Evolutionary conservation across 1,140 invertebrate genomes (phyloP).

Genomic region (Panagrolaimus sp.): DNA sequence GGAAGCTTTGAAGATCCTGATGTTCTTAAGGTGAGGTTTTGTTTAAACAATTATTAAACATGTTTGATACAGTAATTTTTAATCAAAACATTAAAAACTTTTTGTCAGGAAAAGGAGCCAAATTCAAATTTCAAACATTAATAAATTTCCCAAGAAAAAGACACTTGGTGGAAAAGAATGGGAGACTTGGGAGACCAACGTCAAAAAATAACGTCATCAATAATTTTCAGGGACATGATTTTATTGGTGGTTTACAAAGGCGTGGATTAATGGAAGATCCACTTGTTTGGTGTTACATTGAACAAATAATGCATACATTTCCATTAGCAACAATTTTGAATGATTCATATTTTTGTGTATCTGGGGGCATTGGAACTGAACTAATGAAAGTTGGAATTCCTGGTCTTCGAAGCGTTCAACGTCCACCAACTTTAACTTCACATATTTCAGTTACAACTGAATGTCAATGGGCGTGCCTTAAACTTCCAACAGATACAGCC

Average conservation of each 20-base stretch:
- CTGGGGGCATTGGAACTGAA: slow-evolving; percentile 23
- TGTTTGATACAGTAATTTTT: no score
- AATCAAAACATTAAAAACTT: no score
- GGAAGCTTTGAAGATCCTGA: slow-evolving; percentile 20
- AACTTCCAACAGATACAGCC: not conserved
- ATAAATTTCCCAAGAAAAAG: no score
- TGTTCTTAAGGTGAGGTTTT: slow-evolving; percentile 15
- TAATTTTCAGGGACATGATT: slow-evolving; percentile 15
- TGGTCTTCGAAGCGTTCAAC: not conserved
- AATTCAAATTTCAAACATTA: no score
- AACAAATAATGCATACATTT: not conserved
- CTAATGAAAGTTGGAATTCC: slow-evolving; percentile 13
- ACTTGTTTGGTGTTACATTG: slow-evolving; percentile 15
- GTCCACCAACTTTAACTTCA: not conserved
- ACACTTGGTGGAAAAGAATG: no score
- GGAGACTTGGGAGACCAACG: no score
- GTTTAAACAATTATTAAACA: no score
- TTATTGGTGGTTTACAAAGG: slow-evolving; percentile 14
- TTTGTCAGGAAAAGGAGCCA: no score
- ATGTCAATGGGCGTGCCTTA: slow-evolving; percentile 11
- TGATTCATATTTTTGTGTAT: slow-evolving; percentile 14
- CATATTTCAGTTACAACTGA: slow-evolving; percentile 6
- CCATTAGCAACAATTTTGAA: slow-evolving; percentile 12
- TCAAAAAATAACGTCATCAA: no score
- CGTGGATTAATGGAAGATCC: slow-evolving; percentile 18